Evolutionary conservation across 2,113 vertebrate species (phyloP).

Genomic region (Spea multiplicata): DNA sequence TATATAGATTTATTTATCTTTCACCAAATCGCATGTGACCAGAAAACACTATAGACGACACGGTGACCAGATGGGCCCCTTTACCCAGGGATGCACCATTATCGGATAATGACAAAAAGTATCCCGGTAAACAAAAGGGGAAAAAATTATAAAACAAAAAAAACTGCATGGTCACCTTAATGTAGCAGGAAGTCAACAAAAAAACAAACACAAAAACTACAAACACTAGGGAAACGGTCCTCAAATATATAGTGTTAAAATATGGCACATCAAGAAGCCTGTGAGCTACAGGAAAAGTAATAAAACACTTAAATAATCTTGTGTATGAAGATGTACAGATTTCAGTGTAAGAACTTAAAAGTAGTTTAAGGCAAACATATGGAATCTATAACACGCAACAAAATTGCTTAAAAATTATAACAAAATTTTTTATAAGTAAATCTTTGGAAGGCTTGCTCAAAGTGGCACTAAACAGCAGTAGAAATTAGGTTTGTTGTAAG

Average conservation of each 20-base stretch:
- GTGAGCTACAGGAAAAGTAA: constrained; percentile 57
- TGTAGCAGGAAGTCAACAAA: neutral
- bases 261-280: constrained; percentile 58
- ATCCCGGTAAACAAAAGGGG: no score
- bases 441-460: constrained; percentile 64
- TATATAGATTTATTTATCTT: neutral
- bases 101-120: no score
- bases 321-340: constrained; percentile 62
- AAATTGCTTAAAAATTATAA: constrained; percentile 50
- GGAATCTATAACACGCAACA: constrained; percentile 54
- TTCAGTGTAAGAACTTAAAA: constrained; percentile 77
- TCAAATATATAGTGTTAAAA: constrained; percentile 62
- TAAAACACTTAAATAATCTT: constrained; percentile 59
- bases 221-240: constrained; percentile 51
- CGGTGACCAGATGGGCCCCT: no score
- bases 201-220: constrained; percentile 46
- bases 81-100: no score
- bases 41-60: neutral
- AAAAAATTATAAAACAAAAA: no score
- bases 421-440: no score
- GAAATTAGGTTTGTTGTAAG: constrained; percentile 75
- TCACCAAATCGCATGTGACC: neutral
- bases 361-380: constrained; percentile 67
- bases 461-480: constrained; percentile 73
- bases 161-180: no score